Base-by-base conservation (phyloP, 2,113 vertebrate species). In the Rhinichthys klamathensis region DNA sequence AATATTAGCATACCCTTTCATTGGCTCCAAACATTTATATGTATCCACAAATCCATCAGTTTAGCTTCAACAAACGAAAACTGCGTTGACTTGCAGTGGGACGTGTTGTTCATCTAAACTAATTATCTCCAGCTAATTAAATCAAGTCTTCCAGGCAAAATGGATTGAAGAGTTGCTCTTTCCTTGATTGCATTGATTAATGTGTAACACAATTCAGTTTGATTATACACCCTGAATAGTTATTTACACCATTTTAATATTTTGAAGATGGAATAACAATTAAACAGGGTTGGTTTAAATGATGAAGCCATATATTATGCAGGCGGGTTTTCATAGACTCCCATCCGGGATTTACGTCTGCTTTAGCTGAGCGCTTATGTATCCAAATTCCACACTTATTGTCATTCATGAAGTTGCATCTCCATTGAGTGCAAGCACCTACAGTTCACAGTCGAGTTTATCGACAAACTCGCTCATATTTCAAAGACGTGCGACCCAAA, bases 401-500 rank as follows among this genome's bases (percentile, higher is more conserved):
- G 84, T 82, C 61, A 82, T 91, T 91, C 83, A 90, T 46, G 27
- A 85, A 88, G 75, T 76, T 89, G 90, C 86, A 90, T 74, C 83
- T 0, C 6, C 61, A 76, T 67, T 82, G 13, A 54, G 32, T 80
- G 77, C 85, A 90, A 74, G 83, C 80, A 83, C 70, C 44, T 65
- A 23, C 63, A 80, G 85, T 85, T 87, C 69, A 84, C 82, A 70
- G 72, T 87, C 87, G 81, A 90, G 87, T 91, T 90, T 90, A 92
- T 91, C 12, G 83, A 89, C 82, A 86, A 80, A 73, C 82, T 16
- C 13, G 1, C 86, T 88, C 88, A 92, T 93, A 93, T 92, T 87
- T 93, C 90, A 92, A 75, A 56, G 23, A 80, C 73, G 41, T 81
- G 81, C 16, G n/a, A 27, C 41, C 49, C 56, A 54, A 80, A 84